Percentiles rank a stretch among this genome's conserved stretches.
Conservation (phyloP, 2,888 invertebrate species). For the Tachina fera region DNA sequence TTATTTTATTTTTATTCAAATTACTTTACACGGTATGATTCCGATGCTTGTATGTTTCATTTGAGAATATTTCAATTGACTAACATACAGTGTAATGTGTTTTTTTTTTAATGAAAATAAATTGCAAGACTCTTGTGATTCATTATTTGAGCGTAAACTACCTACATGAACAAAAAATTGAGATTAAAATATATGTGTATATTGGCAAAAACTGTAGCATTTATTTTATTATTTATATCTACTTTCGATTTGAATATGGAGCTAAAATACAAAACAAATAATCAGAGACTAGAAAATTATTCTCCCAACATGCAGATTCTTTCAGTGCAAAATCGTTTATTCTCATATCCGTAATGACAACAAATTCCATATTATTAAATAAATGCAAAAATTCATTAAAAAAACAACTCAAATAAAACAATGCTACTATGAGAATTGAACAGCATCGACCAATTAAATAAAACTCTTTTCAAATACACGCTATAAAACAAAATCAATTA, state of each 20-base stretch:
- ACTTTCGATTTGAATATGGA: neutral
- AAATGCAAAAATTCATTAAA: constrained; percentile 12
- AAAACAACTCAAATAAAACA: constrained; percentile 24
- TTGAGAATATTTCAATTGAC: constrained; percentile 23
- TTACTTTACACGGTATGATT: neutral
- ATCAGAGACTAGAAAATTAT: neutral
- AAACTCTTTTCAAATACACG: neutral
- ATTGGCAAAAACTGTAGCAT: neutral
- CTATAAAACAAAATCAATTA: constrained; percentile 2
- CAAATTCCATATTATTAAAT: too few relatives aligned
- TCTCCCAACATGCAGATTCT: neutral
- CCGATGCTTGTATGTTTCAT: constrained; percentile 10
- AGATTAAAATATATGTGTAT: neutral
- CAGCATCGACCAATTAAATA: neutral
- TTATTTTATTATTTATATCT: neutral
- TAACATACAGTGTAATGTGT: constrained; percentile 10
- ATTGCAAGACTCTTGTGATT: constrained; percentile 22
- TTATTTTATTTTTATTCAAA: constrained; percentile 1
- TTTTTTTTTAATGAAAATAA: neutral
- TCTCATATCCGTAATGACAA: neutral
- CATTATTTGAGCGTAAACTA: constrained; percentile 25
- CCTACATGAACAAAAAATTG: constrained; percentile 12
- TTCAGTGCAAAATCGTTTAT: neutral
- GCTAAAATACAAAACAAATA: neutral
- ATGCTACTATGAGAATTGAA: neutral